Conservation (phyloP, 2,888 invertebrate genomes). For the Poecilus cupreus region DNA sequence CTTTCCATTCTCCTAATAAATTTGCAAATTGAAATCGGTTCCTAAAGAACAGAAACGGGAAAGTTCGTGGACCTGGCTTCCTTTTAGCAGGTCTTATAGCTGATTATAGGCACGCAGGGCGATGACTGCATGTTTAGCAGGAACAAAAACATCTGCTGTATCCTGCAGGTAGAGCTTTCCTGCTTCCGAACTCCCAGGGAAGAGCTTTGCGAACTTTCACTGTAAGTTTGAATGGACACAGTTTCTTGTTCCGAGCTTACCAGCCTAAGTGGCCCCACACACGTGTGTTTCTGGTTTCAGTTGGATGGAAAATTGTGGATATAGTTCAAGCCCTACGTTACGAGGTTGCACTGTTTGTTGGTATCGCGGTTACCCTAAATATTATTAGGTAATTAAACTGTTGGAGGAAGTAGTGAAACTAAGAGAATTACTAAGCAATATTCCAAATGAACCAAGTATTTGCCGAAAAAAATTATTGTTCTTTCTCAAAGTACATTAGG, state of each 20-base stretch:
- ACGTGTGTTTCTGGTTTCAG: constrained; percentile 30
- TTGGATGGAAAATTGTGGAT: constrained; percentile 34
- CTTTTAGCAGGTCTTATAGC: background rate
- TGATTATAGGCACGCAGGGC: background rate
- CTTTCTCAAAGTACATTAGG: too few species aligned
- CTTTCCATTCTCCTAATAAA: constrained; percentile 14
- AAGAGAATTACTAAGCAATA: too few species aligned
- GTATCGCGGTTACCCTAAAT: background rate
- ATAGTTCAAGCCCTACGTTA: constrained; percentile 15
- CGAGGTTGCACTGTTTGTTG: background rate
- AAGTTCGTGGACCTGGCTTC: background rate
- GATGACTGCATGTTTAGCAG: constrained; percentile 24
- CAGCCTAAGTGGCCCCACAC: constrained; percentile 25
- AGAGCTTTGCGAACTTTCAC: constrained; percentile 30
- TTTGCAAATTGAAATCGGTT: constrained; percentile 40
- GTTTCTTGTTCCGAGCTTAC: constrained; percentile 55
- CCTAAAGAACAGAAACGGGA: background rate
- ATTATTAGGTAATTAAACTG: background rate
- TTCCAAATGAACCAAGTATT: too few species aligned
- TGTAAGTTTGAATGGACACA: constrained; percentile 51
- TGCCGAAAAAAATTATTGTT: too few species aligned
- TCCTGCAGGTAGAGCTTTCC: constrained; percentile 48
- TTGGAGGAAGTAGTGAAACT: too few species aligned
- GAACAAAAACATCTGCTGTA: constrained; percentile 53
- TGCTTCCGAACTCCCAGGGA: background rate